A percentile compares a stretch with the other conserved stretches of the same genome.
These are phyloP conservation scores for Phortica okadai DNA, from an alignment of 2,888 invertebrate species.

Conservation along the genomic window DNA sequence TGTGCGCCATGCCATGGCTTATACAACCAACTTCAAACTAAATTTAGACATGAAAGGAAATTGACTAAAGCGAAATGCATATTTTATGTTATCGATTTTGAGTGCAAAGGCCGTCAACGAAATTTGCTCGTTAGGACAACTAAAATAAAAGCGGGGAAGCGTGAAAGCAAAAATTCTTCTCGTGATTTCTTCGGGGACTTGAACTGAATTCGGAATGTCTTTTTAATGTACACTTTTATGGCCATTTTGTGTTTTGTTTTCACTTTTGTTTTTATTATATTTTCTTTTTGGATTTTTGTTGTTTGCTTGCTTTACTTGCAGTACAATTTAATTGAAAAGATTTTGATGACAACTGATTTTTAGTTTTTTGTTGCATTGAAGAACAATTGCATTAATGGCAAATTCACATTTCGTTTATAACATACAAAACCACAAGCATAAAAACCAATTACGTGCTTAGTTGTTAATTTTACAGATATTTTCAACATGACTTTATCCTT, in stretches of 20 bases:
- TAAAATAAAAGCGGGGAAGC: conserved; percentile 41
- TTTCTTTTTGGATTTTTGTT: neutral
- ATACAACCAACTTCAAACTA: conserved; percentile 53
- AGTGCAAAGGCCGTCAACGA: neutral
- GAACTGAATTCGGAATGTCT: neutral
- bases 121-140: neutral
- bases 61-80: conserved; percentile 62
- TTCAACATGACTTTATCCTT: neutral
- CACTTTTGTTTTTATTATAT: neutral
- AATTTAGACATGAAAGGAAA: conserved; percentile 69
- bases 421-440: conserved; percentile 16
- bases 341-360: neutral
- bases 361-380: too few relatives aligned
- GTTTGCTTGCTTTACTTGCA: neutral
- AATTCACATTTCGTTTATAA: neutral
- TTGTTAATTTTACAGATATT: conserved; percentile 8
- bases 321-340: neutral
- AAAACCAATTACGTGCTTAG: conserved; percentile 23
- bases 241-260: too few relatives aligned
- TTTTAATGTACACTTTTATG: too few relatives aligned
- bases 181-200: conserved; percentile 14
- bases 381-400: neutral
- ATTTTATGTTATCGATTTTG: conserved; percentile 67
- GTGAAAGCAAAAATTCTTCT: conserved; percentile 61
- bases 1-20: neutral